phyloP scores from a whole-genome alignment of 2,113 vertebrate species.

The Lates calcarifer region DNA sequence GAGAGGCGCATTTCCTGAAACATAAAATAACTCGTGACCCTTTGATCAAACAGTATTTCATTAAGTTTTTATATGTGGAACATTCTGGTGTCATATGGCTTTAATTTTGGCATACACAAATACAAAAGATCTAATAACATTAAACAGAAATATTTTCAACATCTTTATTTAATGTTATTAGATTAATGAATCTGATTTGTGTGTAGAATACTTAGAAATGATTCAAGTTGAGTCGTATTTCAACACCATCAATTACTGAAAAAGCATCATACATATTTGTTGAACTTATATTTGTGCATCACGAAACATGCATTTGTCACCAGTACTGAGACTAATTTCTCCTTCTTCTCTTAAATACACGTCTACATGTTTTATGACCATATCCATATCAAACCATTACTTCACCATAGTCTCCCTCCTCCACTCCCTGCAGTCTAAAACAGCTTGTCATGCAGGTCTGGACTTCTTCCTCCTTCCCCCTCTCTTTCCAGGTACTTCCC shows the following conservation, averaged over 20 bases:
- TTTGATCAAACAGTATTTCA: neutral
- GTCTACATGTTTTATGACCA: constrained; percentile 17
- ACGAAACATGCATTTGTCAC: neutral
- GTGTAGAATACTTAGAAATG: neutral
- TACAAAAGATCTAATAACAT: too few species aligned
- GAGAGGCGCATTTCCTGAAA: neutral
- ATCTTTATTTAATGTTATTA: too few species aligned
- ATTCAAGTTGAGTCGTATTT: neutral
- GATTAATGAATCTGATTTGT: too few species aligned
- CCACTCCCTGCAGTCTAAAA: constrained; percentile 54
- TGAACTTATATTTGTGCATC: neutral
- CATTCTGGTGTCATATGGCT: neutral
- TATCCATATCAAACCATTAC: constrained; percentile 19
- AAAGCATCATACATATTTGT: neutral
- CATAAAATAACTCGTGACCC: neutral
- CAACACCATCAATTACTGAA: neutral
- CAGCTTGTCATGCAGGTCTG: constrained; percentile 52
- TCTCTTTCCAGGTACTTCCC: constrained; percentile 54
- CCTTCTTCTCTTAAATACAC: constrained; percentile 3
- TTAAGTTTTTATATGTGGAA: neutral
- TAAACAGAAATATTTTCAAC: too few species aligned
- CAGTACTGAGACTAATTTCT: neutral
- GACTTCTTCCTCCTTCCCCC: constrained; percentile 37
- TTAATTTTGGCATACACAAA: neutral
- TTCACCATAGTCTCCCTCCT: constrained; percentile 18